Evolutionary conservation across 35 echinoderm and acorn worm species (phyloP).

Genomic region (Apostichopus californicus): DNA sequence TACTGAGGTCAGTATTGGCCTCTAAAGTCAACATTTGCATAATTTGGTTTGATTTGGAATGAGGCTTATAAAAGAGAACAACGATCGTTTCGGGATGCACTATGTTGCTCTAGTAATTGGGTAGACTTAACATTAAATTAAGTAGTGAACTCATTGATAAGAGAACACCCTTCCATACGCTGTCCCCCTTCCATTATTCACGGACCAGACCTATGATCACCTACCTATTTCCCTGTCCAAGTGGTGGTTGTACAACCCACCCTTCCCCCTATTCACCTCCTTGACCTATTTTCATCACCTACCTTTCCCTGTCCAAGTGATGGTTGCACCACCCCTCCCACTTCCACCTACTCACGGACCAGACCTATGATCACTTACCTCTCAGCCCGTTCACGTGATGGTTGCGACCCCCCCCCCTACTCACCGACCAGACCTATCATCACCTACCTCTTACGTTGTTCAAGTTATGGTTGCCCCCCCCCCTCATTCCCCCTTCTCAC

Average conservation of each 20-base stretch:
- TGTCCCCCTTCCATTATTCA: no score
- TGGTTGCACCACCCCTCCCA: slow-evolving; percentile 75
- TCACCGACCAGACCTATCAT: not conserved
- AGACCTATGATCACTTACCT: slow-evolving; percentile 22
- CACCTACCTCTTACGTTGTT: slow-evolving; percentile 56
- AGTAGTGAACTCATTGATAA: slow-evolving; percentile 35
- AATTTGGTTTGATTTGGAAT: no score
- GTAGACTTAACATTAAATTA: no score
- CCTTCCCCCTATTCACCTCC: not conserved
- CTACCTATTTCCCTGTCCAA: slow-evolving; percentile 62
- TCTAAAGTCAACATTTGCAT: no score
- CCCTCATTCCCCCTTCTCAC: slow-evolving; percentile 4
- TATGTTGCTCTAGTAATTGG: no score
- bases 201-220: not conserved
- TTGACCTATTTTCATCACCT: not conserved
- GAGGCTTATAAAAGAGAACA: no score
- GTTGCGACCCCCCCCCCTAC: slow-evolving; percentile 57
- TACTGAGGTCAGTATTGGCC: no score
- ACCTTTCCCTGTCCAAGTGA: slow-evolving; percentile 61
- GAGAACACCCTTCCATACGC: slow-evolving; percentile 49
- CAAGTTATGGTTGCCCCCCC: slow-evolving; percentile 83
- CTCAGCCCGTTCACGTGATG: slow-evolving; percentile 61
- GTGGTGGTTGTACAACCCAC: slow-evolving; percentile 77
- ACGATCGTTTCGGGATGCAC: no score
- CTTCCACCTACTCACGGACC: not conserved